phyloP scores from a whole-genome alignment of 2,888 invertebrate species.

The Drosophila multiciliata region DNA sequence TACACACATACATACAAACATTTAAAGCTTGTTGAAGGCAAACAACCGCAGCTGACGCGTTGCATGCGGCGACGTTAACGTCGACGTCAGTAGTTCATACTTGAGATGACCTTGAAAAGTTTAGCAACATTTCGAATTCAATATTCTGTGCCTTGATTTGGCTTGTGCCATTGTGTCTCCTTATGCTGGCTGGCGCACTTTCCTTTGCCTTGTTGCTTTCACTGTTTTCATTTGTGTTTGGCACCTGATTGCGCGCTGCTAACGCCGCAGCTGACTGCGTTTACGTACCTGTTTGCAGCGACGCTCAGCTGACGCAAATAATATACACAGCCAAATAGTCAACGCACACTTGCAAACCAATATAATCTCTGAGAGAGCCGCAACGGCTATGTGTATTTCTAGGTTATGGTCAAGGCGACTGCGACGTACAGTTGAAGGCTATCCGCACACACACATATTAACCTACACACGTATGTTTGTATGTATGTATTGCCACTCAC shows the following conservation, averaged over 20 bases:
- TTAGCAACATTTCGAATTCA: conserved; percentile 74
- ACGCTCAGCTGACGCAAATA: conserved; percentile 49
- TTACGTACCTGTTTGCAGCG: conserved; percentile 51
- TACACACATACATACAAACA: background rate
- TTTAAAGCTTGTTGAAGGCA: conserved; percentile 1
- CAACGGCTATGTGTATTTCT: conserved; percentile 55
- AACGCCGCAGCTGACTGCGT: conserved; percentile 23
- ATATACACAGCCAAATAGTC: conserved; percentile 6
- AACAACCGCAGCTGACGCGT: conserved; percentile 23
- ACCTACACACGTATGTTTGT: background rate
- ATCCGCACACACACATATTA: conserved; percentile 29
- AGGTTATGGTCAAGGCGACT: conserved; percentile 75
- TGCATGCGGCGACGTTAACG: conserved; percentile 10
- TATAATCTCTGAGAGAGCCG: conserved; percentile 35
- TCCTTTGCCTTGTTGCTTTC: conserved; percentile 39
- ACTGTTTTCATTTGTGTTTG: conserved; percentile 54
- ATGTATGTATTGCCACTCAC: conserved; percentile 6
- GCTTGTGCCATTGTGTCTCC: conserved; percentile 34
- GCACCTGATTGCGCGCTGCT: conserved; percentile 49
- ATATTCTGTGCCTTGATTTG: conserved; percentile 20
- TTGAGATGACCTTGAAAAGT: conserved; percentile 81
- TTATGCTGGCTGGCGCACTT: conserved; percentile 43
- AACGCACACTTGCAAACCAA: background rate
- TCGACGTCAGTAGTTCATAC: conserved; percentile 70
- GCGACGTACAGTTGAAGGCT: conserved; percentile 69